Evolutionary conservation across 2,888 invertebrate species (phyloP), one percentile per base, ranked within the genome.

Genomic region (Agonopterix heracliana): DNA sequence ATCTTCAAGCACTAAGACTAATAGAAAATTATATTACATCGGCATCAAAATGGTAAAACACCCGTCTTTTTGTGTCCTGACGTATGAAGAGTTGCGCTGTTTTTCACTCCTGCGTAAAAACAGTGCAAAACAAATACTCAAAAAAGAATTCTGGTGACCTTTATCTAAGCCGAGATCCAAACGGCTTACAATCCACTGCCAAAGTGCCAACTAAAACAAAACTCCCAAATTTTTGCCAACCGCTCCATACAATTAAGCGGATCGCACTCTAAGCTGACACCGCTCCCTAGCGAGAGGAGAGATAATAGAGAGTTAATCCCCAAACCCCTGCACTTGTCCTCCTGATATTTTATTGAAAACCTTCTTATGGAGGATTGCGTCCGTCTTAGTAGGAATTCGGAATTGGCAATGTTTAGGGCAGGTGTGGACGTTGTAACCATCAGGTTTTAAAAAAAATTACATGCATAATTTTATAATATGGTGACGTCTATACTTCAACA

Each of bases 341-440:
- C 49, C 49, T 54, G 45, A 54, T 54, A 54, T 54, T 54, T 54
- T 51, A 54, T 54, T 51, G 53, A 51, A 49, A 54, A 47, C 53
- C 53, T 46, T 14, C 50, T 53, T 49, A 47, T 45, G 17, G 45
- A 45, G 46, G 47, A 34, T 41, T 41, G 35, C 44, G 10, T 44
- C 17, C 44, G 48, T 44, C 36, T 12, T 10, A 34, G 8, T 4
- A 3, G 47, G 47, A 42, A 42, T 42, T 8, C 36, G 41, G 42
- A 47, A 47, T 47, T 47, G 42, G 42, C 47, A 47, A 34, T 41
- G 9, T 17, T 36, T 13, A 43, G 43, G 35, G 14, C 8, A 3
- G 11, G 11, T 8, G 38, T 11, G 38, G n/a, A 11, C 40, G 9
- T 26, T n/a, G n/a, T n/a, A n/a, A n/a, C n/a, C n/a, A n/a, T n/a